These are phyloP conservation scores for Metaphire vulgaris DNA, from an alignment of 1,140 invertebrate species.

Conservation along the genomic window DNA sequence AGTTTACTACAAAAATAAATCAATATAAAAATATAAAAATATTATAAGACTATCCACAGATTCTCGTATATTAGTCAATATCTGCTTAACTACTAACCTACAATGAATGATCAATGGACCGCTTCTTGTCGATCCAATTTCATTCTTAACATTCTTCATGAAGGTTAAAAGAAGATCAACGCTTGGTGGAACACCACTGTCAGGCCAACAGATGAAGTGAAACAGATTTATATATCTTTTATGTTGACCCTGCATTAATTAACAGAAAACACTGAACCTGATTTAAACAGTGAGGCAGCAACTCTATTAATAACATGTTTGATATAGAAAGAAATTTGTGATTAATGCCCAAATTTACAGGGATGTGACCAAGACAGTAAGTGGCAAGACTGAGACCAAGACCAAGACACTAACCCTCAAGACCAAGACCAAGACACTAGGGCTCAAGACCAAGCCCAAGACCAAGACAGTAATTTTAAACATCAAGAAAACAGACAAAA, in stretches of 20 bases:
- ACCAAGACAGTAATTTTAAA: too few species aligned
- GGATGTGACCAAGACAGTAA: too few species aligned
- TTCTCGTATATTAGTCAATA: too few species aligned
- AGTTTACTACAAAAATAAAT: neutral
- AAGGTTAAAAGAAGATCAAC: slow-evolving; percentile 82
- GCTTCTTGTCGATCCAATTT: slow-evolving; percentile 50
- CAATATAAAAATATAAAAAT: neutral
- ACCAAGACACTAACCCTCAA: neutral
- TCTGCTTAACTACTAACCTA: slow-evolving; percentile 58
- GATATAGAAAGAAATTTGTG: neutral
- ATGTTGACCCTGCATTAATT: slow-evolving; percentile 21
- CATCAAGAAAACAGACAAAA: too few species aligned
- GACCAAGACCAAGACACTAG: too few species aligned
- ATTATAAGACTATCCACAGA: too few species aligned
- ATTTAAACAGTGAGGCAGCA: neutral
- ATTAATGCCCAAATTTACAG: too few species aligned
- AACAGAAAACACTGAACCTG: neutral
- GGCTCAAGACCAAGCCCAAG: too few species aligned
- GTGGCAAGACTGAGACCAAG: too few species aligned
- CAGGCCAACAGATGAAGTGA: slow-evolving; percentile 97
- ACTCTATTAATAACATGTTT: neutral
- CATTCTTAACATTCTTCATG: slow-evolving; percentile 65
- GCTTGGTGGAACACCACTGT: slow-evolving; percentile 91
- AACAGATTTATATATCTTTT: slow-evolving; percentile 53
- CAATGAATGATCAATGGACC: slow-evolving; percentile 78